phyloP scores from a whole-genome alignment of 2,888 invertebrate genomes.

The Tiphia femorata region DNA sequence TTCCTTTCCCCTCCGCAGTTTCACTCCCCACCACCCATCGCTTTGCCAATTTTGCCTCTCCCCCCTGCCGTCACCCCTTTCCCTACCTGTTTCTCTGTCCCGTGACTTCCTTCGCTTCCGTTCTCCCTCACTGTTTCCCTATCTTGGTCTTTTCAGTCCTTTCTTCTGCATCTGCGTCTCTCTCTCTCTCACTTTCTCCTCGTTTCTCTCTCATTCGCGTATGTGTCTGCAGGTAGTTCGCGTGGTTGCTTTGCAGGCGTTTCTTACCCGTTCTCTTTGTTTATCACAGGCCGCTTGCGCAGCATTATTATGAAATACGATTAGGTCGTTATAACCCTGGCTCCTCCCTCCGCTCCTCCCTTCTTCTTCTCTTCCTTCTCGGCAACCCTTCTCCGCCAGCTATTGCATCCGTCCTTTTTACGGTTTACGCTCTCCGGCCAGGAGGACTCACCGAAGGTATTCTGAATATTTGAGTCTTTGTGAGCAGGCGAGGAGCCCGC shows the following conservation, averaged over 20 bases:
- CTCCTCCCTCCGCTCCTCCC: background rate
- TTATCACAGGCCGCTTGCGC: slow-evolving; percentile 54
- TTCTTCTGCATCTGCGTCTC: slow-evolving; percentile 23
- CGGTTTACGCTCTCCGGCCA: slow-evolving; percentile 12
- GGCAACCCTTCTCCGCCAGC: too few species aligned
- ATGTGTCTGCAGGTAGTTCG: slow-evolving; percentile 1
- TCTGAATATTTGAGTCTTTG: slow-evolving; percentile 51
- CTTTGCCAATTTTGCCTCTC: too few species aligned
- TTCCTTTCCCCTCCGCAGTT: too few species aligned
- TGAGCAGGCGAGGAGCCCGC: slow-evolving; percentile 17
- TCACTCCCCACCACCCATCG: too few species aligned
- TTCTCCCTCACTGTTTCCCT: slow-evolving; percentile 3
- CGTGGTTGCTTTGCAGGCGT: slow-evolving; percentile 31
- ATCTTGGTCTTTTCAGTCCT: background rate
- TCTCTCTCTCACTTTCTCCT: slow-evolving; percentile 22
- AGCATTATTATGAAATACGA: slow-evolving; percentile 63
- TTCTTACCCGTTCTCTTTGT: slow-evolving; percentile 65
- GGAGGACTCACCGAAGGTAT: slow-evolving; percentile 35
- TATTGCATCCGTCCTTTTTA: slow-evolving; percentile 8
- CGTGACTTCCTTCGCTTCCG: background rate
- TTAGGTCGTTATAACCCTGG: slow-evolving; percentile 52
- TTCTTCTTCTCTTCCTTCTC: slow-evolving; percentile 4
- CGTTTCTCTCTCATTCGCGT: slow-evolving; percentile 15
- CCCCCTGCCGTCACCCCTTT: background rate
- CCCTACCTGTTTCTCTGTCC: background rate